Evolutionary conservation across 2,113 vertebrate species (phyloP), one percentile per base, ranked within the genome.

Genomic region (Pipa parva): DNA sequence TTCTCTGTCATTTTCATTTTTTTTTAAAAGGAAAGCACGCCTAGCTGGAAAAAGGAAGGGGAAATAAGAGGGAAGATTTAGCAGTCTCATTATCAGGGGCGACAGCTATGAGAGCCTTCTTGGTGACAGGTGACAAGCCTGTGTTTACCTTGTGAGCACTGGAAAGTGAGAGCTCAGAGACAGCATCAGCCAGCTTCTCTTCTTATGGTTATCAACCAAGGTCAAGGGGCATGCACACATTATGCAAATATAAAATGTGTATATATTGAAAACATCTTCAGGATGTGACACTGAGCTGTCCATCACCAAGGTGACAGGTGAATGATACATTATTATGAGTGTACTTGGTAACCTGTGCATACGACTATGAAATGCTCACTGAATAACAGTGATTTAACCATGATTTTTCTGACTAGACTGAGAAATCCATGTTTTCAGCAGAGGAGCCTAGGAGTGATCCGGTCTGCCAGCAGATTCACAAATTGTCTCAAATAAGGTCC

Each of bases 141-240:
- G 46, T 49, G 27, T 61, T 70, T 61, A 70, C 48, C 46, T 70
- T 52, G 18, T 15, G 11, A 42, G 49, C 48, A 61, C 37, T 54
- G 18, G 58, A 49, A 70, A 31, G 66, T 45, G 26, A 27, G 13
- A 54, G 48, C 12, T 42, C 48, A 61, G 46, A 54, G 57, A 70
- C 48, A 54, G 66, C 48, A 29, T 60, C 57, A 69, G 24, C 18
- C 33, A 39, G 48, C 27, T 54, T 36, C 58, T 70, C 66, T 70
- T 70, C 48, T 70, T 70, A 45, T 61, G 49, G 66, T 54, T 70
- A 70, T 70, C 28, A 70, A 36, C 49, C 58, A 17, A 33, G 66
- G 49, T 58, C 66, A 70, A 37, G 57, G 48, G 57, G 42, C 20
- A n/a, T n/a, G n/a, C n/a, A 60, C 7, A 28, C 33, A 70, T 61